A percentile compares a stretch with the other conserved stretches of the same genome.
phyloP scores from a whole-genome alignment of 2,888 invertebrate genomes.

The Caradrina clavipalpis region DNA sequence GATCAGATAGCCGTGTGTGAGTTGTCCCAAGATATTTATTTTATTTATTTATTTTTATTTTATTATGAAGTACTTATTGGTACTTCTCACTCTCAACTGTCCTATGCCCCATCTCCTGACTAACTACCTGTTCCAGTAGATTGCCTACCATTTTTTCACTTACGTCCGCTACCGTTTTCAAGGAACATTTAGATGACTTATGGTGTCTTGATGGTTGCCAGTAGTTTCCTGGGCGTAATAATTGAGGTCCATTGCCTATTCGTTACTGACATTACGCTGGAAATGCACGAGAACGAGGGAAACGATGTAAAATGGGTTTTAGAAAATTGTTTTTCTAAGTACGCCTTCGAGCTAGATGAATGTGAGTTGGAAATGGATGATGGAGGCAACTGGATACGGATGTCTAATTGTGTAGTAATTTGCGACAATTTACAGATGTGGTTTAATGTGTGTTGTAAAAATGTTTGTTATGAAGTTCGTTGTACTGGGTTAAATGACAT shows the following conservation, averaged over 20 bases:
- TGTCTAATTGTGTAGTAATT: not conserved
- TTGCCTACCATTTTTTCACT: conserved; percentile 63
- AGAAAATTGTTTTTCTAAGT: conserved; percentile 36
- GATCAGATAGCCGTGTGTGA: too few relatives aligned
- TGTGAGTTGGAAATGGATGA: not conserved
- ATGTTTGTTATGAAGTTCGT: not conserved
- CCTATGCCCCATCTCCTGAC: conserved; percentile 22
- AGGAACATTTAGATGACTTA: conserved; percentile 59
- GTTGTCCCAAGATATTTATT: too few relatives aligned
- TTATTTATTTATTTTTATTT: too few relatives aligned
- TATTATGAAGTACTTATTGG: not conserved
- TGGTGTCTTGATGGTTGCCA: conserved; percentile 44
- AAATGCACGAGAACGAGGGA: conserved; percentile 5
- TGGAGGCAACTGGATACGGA: not conserved
- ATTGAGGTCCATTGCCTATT: conserved; percentile 57
- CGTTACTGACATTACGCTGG: conserved; percentile 36
- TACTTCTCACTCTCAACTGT: conserved; percentile 20
- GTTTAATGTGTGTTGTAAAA: not conserved
- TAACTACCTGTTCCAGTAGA: conserved; percentile 56
- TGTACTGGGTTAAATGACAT: not conserved
- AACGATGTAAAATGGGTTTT: conserved; percentile 29
- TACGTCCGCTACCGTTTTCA: conserved; percentile 62
- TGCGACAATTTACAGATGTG: not conserved
- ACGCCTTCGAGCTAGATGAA: conserved; percentile 7
- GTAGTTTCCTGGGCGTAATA: conserved; percentile 55